Evolutionary conservation across 2,113 vertebrate species (phyloP).

Genomic region (Gavialis gangeticus): DNA sequence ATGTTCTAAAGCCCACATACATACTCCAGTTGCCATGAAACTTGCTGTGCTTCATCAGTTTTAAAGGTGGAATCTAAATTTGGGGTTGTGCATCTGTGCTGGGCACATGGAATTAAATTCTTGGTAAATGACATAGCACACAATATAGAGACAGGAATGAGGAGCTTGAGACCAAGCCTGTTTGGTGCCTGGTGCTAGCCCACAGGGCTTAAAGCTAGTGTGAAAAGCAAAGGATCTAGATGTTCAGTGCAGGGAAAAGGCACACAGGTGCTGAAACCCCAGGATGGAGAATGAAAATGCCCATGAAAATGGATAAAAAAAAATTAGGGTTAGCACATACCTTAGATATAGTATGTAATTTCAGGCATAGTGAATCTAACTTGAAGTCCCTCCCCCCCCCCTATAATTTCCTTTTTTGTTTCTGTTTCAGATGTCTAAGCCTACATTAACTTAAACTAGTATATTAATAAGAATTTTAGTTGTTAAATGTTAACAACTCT

Average conservation of each 20-base stretch:
- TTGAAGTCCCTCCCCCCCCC: too few species aligned
- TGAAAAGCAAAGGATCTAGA: neutral
- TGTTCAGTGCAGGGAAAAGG: neutral
- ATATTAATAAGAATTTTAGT: too few species aligned
- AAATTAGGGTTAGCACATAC: neutral
- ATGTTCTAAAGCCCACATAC: neutral
- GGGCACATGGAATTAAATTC: neutral
- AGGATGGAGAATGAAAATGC: neutral
- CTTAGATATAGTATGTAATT: neutral
- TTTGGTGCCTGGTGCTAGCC: neutral
- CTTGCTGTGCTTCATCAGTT: neutral
- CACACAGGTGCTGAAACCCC: neutral
- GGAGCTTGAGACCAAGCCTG: neutral
- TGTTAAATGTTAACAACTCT: neutral
- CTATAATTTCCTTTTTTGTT: neutral
- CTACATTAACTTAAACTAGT: too few species aligned
- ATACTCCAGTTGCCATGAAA: neutral
- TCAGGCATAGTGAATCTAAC: too few species aligned
- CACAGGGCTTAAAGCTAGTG: neutral
- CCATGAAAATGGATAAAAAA: neutral
- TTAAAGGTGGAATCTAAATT: neutral
- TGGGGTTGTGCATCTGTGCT: neutral
- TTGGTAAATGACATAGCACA: neutral
- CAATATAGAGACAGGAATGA: neutral
- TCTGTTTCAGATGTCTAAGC: neutral